phyloP scores from a whole-genome alignment of 1,140 invertebrate genomes.

The fruit fly (Drosophila melanogaster) region Release_6_plus_ISO1_MT NT_033777.3:8359001-8359500 shows the following conservation, averaged over 20 bases:
- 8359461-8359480: constrained; percentile 90
- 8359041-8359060: constrained; percentile 98
- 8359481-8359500: constrained; percentile 6
- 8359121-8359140: constrained; percentile 94
- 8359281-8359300: constrained; percentile 97
- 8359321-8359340: constrained; percentile 99
- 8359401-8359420: constrained; percentile 99
- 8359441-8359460: constrained; percentile 99
- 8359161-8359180: not conserved
- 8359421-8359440: constrained; percentile 99
- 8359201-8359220: constrained; percentile 95
- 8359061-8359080: constrained; percentile 99
- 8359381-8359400: constrained; percentile 99
- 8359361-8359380: constrained; percentile 99
- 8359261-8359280: constrained; percentile 98
- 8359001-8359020: constrained; percentile 94
- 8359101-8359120: constrained; percentile 97
- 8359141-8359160: constrained; percentile 89
- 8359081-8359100: constrained; percentile 94
- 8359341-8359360: constrained; percentile 99
- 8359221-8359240: constrained; percentile 99
- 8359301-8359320: constrained; percentile 99
- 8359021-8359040: constrained; percentile 97
- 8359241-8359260: constrained; percentile 99
- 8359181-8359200: constrained; percentile 12